Conservation (phyloP, 2,113 vertebrate species). For the Panthera tigris region DNA sequence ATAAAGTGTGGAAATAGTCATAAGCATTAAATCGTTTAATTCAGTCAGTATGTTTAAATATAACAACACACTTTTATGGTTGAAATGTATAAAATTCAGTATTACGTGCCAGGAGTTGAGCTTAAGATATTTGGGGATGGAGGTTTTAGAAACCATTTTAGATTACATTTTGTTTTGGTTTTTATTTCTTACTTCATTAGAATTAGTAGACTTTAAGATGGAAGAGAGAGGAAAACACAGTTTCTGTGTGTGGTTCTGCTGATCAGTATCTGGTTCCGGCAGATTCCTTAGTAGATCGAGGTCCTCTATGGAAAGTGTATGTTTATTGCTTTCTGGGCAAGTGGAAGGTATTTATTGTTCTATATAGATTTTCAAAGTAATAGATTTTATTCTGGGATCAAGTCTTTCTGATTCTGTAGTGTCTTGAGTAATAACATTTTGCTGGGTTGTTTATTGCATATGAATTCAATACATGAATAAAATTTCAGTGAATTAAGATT, state of each 20-base stretch:
- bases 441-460: neutral
- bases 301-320: neutral
- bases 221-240: neutral
- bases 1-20: neutral
- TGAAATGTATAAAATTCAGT: neutral
- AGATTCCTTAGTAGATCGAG: neutral
- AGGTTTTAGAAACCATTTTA: slow-evolving; percentile 34
- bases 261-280: neutral
- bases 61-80: neutral
- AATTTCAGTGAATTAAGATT: slow-evolving; percentile 43
- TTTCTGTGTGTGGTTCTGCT: neutral
- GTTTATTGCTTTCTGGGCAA: neutral
- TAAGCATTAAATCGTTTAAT: neutral
- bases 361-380: neutral
- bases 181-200: slow-evolving; percentile 10
- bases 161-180: neutral
- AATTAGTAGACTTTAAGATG: slow-evolving; percentile 1
- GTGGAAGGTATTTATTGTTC: neutral
- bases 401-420: slow-evolving; percentile 3
- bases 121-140: neutral
- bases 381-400: neutral
- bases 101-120: neutral
- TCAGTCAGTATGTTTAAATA: neutral
- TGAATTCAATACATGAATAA: slow-evolving; percentile 9
- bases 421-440: neutral